Evolutionary conservation across 1,140 invertebrate species (phyloP).

Genomic region (Calephelis virginiensis): DNA sequence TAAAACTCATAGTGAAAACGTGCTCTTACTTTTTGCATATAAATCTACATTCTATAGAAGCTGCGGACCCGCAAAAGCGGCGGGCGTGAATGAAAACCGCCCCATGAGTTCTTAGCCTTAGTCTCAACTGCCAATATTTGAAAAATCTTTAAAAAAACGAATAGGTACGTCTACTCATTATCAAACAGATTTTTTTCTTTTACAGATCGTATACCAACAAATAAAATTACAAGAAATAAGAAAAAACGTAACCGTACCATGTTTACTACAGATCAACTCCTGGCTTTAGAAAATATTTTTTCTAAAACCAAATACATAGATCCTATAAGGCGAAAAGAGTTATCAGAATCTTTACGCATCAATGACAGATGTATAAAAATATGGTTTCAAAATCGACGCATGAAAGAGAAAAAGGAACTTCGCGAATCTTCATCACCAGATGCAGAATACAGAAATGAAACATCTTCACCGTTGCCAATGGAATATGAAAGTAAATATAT

Average conservation of each 20-base stretch:
- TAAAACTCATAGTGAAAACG: no score
- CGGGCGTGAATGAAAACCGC: no score
- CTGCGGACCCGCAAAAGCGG: no score
- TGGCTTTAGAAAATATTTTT: slow-evolving; percentile 45
- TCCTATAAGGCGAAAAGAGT: slow-evolving; percentile 37
- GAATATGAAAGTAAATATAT: not conserved
- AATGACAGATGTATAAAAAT: slow-evolving; percentile 53
- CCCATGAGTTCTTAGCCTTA: no score
- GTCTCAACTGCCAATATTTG: no score
- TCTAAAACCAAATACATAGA: slow-evolving; percentile 41
- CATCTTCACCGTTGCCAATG: not conserved
- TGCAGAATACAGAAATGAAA: not conserved
- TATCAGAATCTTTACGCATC: slow-evolving; percentile 43
- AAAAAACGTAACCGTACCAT: slow-evolving; percentile 49
- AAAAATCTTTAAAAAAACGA: no score
- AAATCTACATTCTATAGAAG: no score
- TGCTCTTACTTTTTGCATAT: no score
- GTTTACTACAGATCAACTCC: slow-evolving; percentile 58
- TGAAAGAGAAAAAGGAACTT: slow-evolving; percentile 55
- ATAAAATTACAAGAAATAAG: slow-evolving; percentile 51
- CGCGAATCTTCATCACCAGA: not conserved
- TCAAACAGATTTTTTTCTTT: not conserved
- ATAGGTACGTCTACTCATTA: no score
- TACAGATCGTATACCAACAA: not conserved
- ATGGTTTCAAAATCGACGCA: slow-evolving; percentile 66